Conservation (phyloP, 2,797 vertebrate genomes). For the Pseudochirops cupreus region DNA sequence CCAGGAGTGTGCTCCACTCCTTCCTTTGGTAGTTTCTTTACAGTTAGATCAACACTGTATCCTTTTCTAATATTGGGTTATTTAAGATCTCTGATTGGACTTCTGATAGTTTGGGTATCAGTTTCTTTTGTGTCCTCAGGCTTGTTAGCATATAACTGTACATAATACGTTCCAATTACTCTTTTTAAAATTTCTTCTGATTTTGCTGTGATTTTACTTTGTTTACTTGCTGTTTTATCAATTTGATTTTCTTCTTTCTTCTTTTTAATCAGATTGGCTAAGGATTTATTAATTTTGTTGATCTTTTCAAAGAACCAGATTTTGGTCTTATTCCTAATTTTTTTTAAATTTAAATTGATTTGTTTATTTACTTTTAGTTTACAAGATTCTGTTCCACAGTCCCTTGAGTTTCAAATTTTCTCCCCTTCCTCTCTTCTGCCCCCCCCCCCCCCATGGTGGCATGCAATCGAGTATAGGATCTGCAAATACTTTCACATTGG, state of each 20-base stretch:
- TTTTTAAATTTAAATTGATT: too few relatives aligned
- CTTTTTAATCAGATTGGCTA: background rate
- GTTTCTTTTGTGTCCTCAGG: background rate
- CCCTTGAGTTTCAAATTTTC: too few relatives aligned
- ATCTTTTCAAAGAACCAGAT: background rate
- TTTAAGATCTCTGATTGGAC: background rate
- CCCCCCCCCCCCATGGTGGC: too few relatives aligned
- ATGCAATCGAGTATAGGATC: too few relatives aligned
- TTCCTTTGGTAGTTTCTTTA: too few relatives aligned
- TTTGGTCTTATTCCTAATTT: background rate
- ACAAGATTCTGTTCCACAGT: too few relatives aligned
- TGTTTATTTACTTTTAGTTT: too few relatives aligned
- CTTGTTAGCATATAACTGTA: background rate
- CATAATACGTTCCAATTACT: background rate
- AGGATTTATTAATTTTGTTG: background rate
- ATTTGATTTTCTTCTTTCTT: background rate
- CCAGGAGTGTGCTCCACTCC: too few relatives aligned
- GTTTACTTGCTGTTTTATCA: background rate
- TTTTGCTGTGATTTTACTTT: background rate
- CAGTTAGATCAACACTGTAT: background rate
- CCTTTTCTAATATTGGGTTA: background rate
- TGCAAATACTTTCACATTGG: too few relatives aligned
- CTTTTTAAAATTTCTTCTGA: background rate
- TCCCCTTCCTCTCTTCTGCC: too few relatives aligned
- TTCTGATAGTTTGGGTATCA: background rate